These are phyloP conservation scores for Oscheius sp. DNA, from an alignment of 2,888 invertebrate species.

Conservation along the genomic window DNA sequence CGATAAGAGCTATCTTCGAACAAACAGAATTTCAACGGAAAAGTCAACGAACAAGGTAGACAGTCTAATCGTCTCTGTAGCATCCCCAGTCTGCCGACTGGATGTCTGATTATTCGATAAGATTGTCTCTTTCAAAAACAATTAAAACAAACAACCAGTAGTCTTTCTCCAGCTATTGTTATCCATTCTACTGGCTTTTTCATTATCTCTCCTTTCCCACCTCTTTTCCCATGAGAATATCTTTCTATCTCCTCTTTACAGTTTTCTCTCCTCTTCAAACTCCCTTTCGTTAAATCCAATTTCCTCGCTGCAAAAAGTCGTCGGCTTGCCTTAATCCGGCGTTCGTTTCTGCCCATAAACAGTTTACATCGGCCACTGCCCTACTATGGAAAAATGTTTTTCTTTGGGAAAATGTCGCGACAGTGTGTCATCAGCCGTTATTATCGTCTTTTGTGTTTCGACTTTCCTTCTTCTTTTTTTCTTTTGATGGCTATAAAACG, in stretches of 20 bases:
- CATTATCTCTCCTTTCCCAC: neutral
- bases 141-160: neutral
- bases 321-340: neutral
- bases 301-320: neutral
- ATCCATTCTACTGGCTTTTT: neutral
- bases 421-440: neutral
- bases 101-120: too few relatives aligned
- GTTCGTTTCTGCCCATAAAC: constrained; percentile 12
- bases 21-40: neutral
- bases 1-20: neutral
- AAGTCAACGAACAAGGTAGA: neutral
- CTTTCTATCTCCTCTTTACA: neutral
- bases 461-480: neutral
- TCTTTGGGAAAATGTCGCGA: neutral
- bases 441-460: neutral
- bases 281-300: neutral
- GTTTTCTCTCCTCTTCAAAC: neutral
- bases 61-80: too few relatives aligned
- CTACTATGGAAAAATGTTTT: neutral
- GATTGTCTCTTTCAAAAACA: neutral
- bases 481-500: neutral
- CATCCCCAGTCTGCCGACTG: too few relatives aligned
- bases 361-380: constrained; percentile 3
- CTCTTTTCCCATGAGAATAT: neutral
- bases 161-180: neutral